Base-by-base conservation (phyloP, 2,113 vertebrate species). In the Leptobrachium leishanense region DNA sequence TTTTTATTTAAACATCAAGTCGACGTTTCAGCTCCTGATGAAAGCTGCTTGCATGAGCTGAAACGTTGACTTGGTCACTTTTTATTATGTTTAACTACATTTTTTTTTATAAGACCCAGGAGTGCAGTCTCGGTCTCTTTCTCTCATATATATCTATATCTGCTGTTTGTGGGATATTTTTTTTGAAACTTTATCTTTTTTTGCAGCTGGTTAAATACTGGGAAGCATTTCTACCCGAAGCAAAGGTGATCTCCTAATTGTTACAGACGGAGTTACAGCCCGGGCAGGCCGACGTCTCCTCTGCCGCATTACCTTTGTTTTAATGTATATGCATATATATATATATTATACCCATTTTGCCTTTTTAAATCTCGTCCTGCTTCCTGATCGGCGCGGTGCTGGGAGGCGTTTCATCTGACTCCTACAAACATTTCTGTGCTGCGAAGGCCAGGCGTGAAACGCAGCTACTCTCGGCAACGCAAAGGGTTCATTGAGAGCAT, bases 221-320 rank as follows among this genome's bases (percentile, higher is more conserved):
- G 98, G 98, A 99, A 88, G 95, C 96, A 0, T 99, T 99, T 90
- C 88, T 99, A 68, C 98, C 98, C 0, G 97, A 99, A 88, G 98
- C 98, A 5, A 99, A 98, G 92, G 97, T 96, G 72, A 99, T 99
- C 86, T 97, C 96, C 72, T 99, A 95, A 95, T 59, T 2, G 64
- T 82, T 86, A 71, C 41, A 46, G 82, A 84, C 63, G n/a, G 41
- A 62, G 44, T 66, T 68, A 59, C 62, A 75, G 77, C 75, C 2
- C 82, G 83, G 78, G 89, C 82, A 85, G 78, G 89, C 82, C 39
- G 20, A 73, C 77, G 82, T 82, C 83, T 89, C 85, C 90, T 88
- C 90, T 92, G 93, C 92, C 92, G 91, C 90, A 91, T 92, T 89
- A 42, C 20, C 20, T 31, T 31, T 3, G 42, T 53, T 53, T 53